phyloP scores from a whole-genome alignment of 2,797 vertebrate genomes.

The Esox masquinongy region DNA sequence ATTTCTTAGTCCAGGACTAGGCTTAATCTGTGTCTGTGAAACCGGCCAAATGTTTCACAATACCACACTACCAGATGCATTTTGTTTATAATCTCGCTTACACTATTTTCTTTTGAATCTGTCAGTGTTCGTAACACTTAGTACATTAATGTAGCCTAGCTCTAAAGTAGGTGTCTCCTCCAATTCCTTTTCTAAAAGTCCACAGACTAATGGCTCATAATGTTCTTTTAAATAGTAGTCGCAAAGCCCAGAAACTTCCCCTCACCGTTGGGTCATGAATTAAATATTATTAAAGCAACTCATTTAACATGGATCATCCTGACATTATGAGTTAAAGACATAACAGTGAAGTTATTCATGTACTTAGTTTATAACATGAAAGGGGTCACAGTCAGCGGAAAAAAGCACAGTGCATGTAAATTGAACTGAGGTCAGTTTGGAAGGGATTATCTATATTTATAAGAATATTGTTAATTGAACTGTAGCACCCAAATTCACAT shows the following conservation, averaged over 20 bases:
- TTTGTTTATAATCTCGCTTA: background rate
- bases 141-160: constrained; percentile 38
- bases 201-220: constrained; percentile 27
- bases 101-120: constrained; percentile 29
- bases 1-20: too few species aligned
- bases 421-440: background rate
- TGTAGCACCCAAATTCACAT: background rate
- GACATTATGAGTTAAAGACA: background rate
- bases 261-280: constrained; percentile 27
- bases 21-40: too few species aligned
- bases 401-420: background rate
- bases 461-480: background rate
- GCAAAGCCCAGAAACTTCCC: constrained; percentile 8
- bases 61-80: background rate
- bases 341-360: constrained; percentile 13
- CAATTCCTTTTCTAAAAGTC: constrained; percentile 29
- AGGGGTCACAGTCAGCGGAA: background rate
- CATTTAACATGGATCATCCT: constrained; percentile 13
- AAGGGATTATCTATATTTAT: background rate
- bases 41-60: too few species aligned
- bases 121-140: constrained; percentile 5
- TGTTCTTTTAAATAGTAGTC: constrained; percentile 32
- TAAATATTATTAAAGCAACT: constrained; percentile 14
- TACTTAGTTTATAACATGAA: background rate
- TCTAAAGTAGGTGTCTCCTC: constrained; percentile 41